These are phyloP conservation scores for Diaprepes abbreviatus DNA, from an alignment of 2,888 invertebrate genomes.

Conservation along the genomic window DNA sequence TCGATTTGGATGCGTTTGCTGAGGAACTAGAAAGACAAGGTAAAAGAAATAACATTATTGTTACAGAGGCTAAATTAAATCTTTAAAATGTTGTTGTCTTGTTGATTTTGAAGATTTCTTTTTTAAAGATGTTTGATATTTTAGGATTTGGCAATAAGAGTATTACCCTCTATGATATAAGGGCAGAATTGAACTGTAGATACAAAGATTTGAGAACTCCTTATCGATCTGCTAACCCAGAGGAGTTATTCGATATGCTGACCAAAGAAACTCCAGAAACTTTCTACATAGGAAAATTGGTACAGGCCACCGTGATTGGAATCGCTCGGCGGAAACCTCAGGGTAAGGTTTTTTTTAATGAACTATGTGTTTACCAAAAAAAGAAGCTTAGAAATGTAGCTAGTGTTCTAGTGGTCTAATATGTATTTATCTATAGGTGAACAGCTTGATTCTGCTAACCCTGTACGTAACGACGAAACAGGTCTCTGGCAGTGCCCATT, in stretches of 20 bases:
- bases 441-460: slow-evolving; percentile 95
- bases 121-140: too few relatives aligned
- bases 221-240: slow-evolving; percentile 84
- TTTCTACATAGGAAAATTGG: slow-evolving; percentile 90
- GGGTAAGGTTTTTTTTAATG: slow-evolving; percentile 67
- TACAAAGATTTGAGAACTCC: slow-evolving; percentile 90
- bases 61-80: too few relatives aligned
- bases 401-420: too few relatives aligned
- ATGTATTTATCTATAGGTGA: slow-evolving; percentile 70
- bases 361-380: neutral
- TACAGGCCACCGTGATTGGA: slow-evolving; percentile 79
- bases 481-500: slow-evolving; percentile 98
- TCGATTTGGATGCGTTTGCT: slow-evolving; percentile 98
- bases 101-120: too few relatives aligned
- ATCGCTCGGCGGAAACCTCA: slow-evolving; percentile 91
- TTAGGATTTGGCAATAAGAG: slow-evolving; percentile 78
- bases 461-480: slow-evolving; percentile 93
- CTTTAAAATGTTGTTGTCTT: too few relatives aligned
- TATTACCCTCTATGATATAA: slow-evolving; percentile 96
- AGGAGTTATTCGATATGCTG: slow-evolving; percentile 93
- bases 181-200: slow-evolving; percentile 93
- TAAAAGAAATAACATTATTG: too few relatives aligned
- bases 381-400: too few relatives aligned
- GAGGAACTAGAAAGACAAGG: slow-evolving; percentile 94
- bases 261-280: slow-evolving; percentile 97